Base-by-base conservation (phyloP, 2,888 invertebrate species). In the Eupithecia tripunctaria region DNA sequence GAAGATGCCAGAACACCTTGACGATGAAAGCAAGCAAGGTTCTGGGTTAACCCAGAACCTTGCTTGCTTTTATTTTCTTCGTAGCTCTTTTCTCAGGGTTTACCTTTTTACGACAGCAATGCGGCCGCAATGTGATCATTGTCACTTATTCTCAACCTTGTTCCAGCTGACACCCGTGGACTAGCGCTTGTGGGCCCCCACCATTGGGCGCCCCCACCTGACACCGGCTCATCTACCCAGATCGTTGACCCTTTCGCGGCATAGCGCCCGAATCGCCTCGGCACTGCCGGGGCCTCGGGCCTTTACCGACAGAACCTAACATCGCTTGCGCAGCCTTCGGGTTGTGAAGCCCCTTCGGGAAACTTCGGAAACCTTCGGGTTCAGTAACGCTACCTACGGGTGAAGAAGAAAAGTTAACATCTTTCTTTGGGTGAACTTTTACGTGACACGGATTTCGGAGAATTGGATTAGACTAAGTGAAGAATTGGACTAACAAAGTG, bases 191-290 rank as follows among this genome's bases (percentile, higher is more conserved):
- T 88, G 90, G 90, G 89, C 90, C 89, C 90, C 91, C 87, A 90
- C 90, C 87, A 89, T 91, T 93, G 92, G 94, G 92, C 91, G 89
- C 95, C 84, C 87, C 92, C 89, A 89, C 94, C 92, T 95, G 96
- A 95, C 95, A 95, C 94, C 93, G 91, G 95, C 95, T 96, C 95
- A 96, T 96, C 96, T 95, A 95, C 95, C 95, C 81, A 84, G 85
- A 86, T 78, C 79, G 79, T 78, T 82, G 78, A 81, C 85, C 82
- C 83, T 78, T 81, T 81, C 72, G 77, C 75, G 78, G 79, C 74
- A 80, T 80, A 82, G 85, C 84, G 85, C 83, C 84, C 85, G 80
- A 71, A 79, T 77, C 81, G 86, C 88, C 84, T 82, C 87, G 86
- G 85, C 86, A 75, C 77, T 78, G 85, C 87, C 85, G 87, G 83